phyloP scores from a whole-genome alignment of 2,797 vertebrate genomes.

The Tapera naevia region DNA sequence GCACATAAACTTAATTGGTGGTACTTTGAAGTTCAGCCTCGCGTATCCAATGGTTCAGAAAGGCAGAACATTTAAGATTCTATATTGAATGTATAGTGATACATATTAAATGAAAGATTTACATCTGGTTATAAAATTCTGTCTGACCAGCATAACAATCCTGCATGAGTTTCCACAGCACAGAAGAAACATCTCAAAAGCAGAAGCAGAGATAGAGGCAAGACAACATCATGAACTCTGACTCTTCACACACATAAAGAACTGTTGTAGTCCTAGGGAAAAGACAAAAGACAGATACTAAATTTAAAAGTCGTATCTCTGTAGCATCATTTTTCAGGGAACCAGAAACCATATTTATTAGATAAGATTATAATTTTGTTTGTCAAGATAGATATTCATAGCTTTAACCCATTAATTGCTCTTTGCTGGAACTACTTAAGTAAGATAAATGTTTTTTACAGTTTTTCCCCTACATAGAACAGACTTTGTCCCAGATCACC shows the following conservation, averaged over 20 bases:
- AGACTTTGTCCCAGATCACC: neutral
- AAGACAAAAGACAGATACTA: neutral
- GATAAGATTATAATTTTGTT: neutral
- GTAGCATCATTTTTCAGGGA: neutral
- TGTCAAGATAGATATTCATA: neutral
- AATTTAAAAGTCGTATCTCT: neutral
- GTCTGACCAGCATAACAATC: neutral
- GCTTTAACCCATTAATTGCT: neutral
- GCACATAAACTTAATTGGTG: neutral
- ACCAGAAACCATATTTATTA: neutral
- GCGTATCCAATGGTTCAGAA: neutral
- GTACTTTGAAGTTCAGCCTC: neutral
- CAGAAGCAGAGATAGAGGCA: neutral
- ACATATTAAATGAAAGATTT: neutral
- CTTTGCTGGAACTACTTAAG: neutral
- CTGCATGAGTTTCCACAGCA: neutral
- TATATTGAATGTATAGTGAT: neutral
- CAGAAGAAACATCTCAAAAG: neutral
- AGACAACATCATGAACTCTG: neutral
- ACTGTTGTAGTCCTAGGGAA: neutral
- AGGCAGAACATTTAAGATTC: neutral
- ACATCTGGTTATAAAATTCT: neutral
- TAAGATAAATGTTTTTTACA: neutral
- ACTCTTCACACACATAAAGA: neutral
- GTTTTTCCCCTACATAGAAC: neutral